Evolutionary conservation across 1,140 invertebrate species (phyloP), one percentile per base, ranked within the genome.

Genomic region (Ericerus pela): DNA sequence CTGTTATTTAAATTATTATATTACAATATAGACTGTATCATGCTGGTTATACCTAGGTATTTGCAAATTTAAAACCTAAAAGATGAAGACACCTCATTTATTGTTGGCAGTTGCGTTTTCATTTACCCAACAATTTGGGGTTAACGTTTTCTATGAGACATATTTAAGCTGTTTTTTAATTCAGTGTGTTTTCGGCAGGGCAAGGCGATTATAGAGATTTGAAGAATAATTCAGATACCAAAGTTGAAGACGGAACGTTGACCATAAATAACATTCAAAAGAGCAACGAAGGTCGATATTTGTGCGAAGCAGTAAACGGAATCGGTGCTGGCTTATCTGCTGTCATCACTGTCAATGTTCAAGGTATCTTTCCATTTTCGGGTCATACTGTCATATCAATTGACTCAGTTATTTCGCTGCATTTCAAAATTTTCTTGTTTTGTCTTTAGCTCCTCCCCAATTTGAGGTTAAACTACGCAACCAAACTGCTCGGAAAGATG

Each of bases 281-380:
- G 70, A 83, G 79, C 2, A 92, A 93, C 66, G 87, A 93, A 76
- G 90, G 90, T 6, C 91, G 93, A 68, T 96, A 95, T 71, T 73
- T 96, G 20, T 97, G 94, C 68, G 90, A 96, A 73, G 90, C 92
- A 43, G 87, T 88, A 27, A 97, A 97, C 71, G 88, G 89, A 62
- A 93, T 97, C 66, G 91, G 91, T 53, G 88, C 88, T 61, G 90
- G 89, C 63, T 74, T 96, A 12, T 89, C 90, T 36, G 91, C 91
- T 65, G 88, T 94, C 8, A 88, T 93, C 63, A 77, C 88, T 58
- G 85, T 96, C 56, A 89, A 85, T 52, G 91, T 96, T 29, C 89
- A 93, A 78, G 85, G 87, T 89, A 74, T n/a, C n/a, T n/a, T n/a
- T n/a, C n/a, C n/a, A n/a, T n/a, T n/a, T 68, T 16, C 5, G 24